Conservation (phyloP, 30 jellyfish, hydroid and myxozoan genomes). For the Catostylus mosaicus region DNA sequence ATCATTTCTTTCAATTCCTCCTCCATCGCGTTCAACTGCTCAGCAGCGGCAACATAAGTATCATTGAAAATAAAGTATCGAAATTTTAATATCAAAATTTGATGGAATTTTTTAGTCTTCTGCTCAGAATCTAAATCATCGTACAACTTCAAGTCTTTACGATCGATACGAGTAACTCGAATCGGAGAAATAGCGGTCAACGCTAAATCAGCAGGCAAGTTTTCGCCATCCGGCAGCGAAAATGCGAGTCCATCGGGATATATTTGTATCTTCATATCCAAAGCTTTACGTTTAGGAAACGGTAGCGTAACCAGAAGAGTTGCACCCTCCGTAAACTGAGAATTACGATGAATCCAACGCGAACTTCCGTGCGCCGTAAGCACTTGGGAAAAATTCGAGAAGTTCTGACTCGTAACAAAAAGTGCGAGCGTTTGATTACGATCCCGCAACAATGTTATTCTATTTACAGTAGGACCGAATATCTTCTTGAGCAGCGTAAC, state of each 20-base stretch:
- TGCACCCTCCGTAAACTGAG: slow-evolving; percentile 88
- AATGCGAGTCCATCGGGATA: slow-evolving; percentile 86
- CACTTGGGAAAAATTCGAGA: slow-evolving; percentile 83
- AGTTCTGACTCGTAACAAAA: slow-evolving; percentile 68
- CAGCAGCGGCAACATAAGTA: slow-evolving; percentile 97
- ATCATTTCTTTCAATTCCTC: slow-evolving; percentile 85
- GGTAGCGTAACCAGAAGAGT: slow-evolving; percentile 88
- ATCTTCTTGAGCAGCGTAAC: slow-evolving; percentile 79
- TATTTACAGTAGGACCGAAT: slow-evolving; percentile 86
- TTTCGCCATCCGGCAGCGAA: slow-evolving; percentile 94
- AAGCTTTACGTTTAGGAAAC: slow-evolving; percentile 94
- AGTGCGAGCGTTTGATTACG: slow-evolving; percentile 95
- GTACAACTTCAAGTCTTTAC: slow-evolving; percentile 22
- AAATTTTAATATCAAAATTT: slow-evolving; percentile 72
- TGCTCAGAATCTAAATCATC: slow-evolving; percentile 53
- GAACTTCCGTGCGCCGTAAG: slow-evolving; percentile 94
- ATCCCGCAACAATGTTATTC: slow-evolving; percentile 81
- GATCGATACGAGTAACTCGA: slow-evolving; percentile 55
- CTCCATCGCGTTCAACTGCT: slow-evolving; percentile 80
- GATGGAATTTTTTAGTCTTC: slow-evolving; percentile 49
- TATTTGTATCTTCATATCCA: slow-evolving; percentile 91
- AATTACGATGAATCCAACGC: slow-evolving; percentile 93
- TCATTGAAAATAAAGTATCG: slow-evolving; percentile 85
- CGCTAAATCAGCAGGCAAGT: slow-evolving; percentile 88
- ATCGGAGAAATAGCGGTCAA: slow-evolving; percentile 93